These are phyloP conservation scores for Liodrosophila aerea DNA, from an alignment of 2,888 invertebrate genomes.

Conservation along the genomic window DNA sequence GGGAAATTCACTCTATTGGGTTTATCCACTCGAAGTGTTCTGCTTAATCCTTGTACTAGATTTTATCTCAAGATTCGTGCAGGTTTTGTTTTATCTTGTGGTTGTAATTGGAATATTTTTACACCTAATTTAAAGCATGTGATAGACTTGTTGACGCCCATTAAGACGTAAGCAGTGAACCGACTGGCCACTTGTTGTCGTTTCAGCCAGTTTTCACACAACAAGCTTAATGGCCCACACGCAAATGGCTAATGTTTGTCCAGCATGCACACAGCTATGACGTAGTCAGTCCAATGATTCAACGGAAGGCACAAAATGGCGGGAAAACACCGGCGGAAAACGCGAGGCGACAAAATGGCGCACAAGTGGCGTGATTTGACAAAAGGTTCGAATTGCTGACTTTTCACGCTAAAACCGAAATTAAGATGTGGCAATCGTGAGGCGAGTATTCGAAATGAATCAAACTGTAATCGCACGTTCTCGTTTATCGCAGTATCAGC, in stretches of 20 bases:
- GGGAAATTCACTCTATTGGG: neutral
- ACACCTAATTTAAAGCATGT: conserved; percentile 53
- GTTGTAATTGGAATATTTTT: conserved; percentile 23
- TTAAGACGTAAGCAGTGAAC: conserved; percentile 41
- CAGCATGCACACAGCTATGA: conserved; percentile 64
- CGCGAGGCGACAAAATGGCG: conserved; percentile 28
- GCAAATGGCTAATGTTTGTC: conserved; percentile 31
- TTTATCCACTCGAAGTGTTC: neutral
- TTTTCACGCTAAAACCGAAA: conserved; percentile 6
- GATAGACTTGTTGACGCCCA: conserved; percentile 26
- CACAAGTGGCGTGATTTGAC: conserved; percentile 39
- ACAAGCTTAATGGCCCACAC: conserved; percentile 28
- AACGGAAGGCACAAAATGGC: conserved; percentile 29
- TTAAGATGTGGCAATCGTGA: conserved; percentile 19
- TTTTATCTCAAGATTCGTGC: conserved; percentile 1
- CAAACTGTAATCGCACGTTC: conserved; percentile 24
- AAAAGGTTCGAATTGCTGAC: conserved; percentile 4
- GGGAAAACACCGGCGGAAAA: conserved; percentile 40
- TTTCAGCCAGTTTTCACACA: conserved; percentile 8
- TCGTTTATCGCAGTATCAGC: conserved; percentile 23
- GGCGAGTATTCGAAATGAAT: conserved; percentile 15
- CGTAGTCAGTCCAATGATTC: conserved; percentile 15
- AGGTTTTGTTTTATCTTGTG: conserved; percentile 22
- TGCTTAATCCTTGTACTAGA: conserved; percentile 36
- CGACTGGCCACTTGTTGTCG: conserved; percentile 45